Percentiles rank a stretch among this genome's conserved stretches.
Evolutionary conservation across 2,797 vertebrate species (phyloP).

Genomic region (Acropternis orthonyx): DNA sequence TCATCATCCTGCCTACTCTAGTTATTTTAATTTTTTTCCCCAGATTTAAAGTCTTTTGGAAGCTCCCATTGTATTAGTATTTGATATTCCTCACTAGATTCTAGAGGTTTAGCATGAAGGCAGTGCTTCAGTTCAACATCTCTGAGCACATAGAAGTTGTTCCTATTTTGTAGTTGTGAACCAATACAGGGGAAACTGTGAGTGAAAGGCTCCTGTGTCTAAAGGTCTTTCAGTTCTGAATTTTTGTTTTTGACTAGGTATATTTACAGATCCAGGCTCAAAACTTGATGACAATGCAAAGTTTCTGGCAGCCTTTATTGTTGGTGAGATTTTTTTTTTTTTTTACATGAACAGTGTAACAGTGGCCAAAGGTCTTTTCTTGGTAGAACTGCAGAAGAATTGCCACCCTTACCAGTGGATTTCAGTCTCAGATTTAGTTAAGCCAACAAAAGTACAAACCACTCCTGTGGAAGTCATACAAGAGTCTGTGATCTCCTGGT

Average conservation of each 20-base stretch:
- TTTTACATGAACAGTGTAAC: neutral
- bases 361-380: neutral
- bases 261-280: neutral
- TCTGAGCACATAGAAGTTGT: neutral
- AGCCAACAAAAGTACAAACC: neutral
- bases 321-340: neutral
- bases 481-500: neutral
- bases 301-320: neutral
- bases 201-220: neutral
- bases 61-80: accelerated
- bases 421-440: neutral
- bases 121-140: neutral
- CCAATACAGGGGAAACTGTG: neutral
- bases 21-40: neutral
- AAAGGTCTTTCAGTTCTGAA: neutral
- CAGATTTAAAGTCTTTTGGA: neutral
- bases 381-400: neutral
- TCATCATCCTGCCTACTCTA: neutral
- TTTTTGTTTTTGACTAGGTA: neutral
- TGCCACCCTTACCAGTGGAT: neutral
- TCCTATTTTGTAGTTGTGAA: neutral
- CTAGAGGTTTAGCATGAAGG: neutral
- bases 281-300: neutral
- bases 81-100: neutral
- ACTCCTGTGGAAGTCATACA: neutral